Evolutionary conservation across 2,113 vertebrate species (phyloP), one percentile per base, ranked within the genome.

Genomic region (Lagopus muta): DNA sequence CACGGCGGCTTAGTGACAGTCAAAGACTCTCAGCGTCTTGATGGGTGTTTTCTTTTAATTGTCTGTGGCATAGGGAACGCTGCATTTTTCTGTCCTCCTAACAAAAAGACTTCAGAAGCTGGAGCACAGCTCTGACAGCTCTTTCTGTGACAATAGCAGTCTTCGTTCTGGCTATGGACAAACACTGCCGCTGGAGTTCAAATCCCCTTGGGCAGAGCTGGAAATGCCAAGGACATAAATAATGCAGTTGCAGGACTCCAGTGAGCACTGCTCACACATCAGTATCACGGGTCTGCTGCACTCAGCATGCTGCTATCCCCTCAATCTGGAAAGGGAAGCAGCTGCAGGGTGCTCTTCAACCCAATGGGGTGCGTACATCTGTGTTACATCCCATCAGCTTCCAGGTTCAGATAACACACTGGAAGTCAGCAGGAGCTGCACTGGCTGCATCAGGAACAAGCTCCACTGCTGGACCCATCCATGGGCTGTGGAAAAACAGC

Each of bases 21-120:
- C 76, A 54, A 57, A 91, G 64, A 36, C 89, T 86, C 52, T 91
- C 70, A 83, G 65, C 42, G 32, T 91, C 86, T 96, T 48, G 54
- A 1, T 36, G 65, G 36, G 65, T 88, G 80, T 94, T 88, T 93
- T 58, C 70, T 95, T 93, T 88, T 83, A 91, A 82, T 91, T 83
- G 76, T 89, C 73, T 42, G 42, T 50, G 43, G 52, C 6, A 7
- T 57, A 62, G 50, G 65, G 54, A 81, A 88, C 15, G 18, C 66
- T 88, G 57, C 62, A 82, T 90, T 92, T 89, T 89, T 94, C 85
- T 85, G 66, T 73, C 69, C 91, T 88, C 82, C 43, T 45, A 89
- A 90, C 70, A 95, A 93, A 96, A 94, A 90, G 24, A 14, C 82
- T 88, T 95, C 91, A 90, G 92, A 86, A 90, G 89, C 83, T 75